Conservation (phyloP, 2,888 invertebrate species). For the Pecten maximus region DNA sequence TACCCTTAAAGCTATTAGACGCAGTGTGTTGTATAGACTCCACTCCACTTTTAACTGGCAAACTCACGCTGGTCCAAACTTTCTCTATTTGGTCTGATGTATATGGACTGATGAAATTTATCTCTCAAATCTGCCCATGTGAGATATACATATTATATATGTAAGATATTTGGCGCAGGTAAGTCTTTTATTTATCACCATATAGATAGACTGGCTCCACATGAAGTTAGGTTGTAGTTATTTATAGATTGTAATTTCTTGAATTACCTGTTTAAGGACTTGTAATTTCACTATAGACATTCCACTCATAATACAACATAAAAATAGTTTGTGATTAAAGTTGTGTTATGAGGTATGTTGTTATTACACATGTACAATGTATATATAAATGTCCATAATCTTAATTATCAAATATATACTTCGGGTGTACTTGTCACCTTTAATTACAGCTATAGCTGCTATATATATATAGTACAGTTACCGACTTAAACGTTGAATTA, state of each 20-base stretch:
- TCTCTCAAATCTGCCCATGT: neutral
- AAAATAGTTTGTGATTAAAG: neutral
- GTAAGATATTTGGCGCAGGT: neutral
- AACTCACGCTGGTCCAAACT: neutral
- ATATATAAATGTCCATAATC: neutral
- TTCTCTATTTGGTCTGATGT: slow-evolving; percentile 2
- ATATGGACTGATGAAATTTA: neutral
- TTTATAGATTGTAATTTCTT: slow-evolving; percentile 19
- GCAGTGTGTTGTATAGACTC: neutral
- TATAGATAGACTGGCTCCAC: neutral
- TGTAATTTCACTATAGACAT: neutral
- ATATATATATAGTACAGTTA: no score
- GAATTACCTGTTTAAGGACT: neutral
- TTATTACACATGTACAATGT: neutral
- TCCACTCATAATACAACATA: neutral
- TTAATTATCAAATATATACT: neutral
- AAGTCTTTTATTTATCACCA: neutral
- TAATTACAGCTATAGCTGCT: no score
- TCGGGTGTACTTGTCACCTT: no score
- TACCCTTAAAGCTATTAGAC: neutral
- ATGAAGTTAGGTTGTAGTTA: neutral
- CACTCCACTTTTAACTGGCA: neutral
- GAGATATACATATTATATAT: neutral
- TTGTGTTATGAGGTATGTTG: neutral
- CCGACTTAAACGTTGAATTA: neutral